phyloP scores from a whole-genome alignment of 1,140 invertebrate species.

The Neodiprion fabricii region DNA sequence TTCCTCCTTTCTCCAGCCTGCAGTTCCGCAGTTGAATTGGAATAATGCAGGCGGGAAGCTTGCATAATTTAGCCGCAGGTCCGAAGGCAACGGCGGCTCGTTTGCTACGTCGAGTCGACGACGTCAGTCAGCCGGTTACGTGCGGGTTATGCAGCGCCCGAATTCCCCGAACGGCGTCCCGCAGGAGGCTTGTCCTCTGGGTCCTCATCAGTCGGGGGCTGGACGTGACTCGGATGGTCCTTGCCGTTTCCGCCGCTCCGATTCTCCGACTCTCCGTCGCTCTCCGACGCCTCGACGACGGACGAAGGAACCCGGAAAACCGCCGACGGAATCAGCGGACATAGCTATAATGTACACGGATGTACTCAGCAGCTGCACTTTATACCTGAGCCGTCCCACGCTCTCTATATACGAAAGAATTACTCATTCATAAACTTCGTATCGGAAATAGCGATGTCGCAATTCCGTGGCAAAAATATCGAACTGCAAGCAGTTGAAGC shows the following conservation, averaged over 20 bases:
- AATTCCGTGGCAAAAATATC: too few species aligned
- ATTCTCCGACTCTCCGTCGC: too few species aligned
- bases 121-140: background rate
- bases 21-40: background rate
- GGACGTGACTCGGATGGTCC: constrained; percentile 28
- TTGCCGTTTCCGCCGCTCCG: too few species aligned
- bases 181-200: constrained; percentile 38
- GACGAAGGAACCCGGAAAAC: too few species aligned
- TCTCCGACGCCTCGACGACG: too few species aligned
- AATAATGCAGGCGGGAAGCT: background rate
- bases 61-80: background rate
- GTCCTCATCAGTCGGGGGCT: constrained; percentile 37
- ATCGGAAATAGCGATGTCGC: too few species aligned
- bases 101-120: background rate
- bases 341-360: background rate
- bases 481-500: too few species aligned
- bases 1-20: background rate
- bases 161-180: constrained; percentile 36
- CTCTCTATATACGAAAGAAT: too few species aligned
- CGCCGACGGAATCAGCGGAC: background rate
- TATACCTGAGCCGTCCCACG: too few species aligned
- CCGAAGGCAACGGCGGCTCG: background rate
- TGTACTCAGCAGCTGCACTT: too few species aligned
- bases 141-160: constrained; percentile 12
- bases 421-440: too few species aligned